Evolutionary conservation across 2,113 vertebrate species (phyloP), one percentile per base, ranked within the genome.

Genomic region (Promerops cafer): DNA sequence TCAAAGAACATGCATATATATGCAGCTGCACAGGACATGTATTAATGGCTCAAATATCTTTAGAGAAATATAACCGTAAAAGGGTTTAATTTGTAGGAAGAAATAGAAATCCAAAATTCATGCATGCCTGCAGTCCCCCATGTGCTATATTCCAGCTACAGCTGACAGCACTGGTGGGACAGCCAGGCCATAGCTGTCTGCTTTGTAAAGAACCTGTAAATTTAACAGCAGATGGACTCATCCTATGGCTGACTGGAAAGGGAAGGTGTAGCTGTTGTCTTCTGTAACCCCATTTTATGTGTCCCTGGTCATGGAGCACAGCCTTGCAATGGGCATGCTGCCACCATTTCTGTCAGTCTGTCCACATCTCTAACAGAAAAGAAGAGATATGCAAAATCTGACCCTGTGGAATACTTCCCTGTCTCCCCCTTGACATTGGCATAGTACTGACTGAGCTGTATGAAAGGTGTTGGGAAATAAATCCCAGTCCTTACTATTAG

Each of bases 41-140:
- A 92, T 56, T 89, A 83, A 79, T 87, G 81, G 50, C 42, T 57
- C 26, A 3, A 75, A 79, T 92, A 90, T 90, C 57, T 95, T 90
- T 35, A 72, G 75, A 93, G 90, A 72, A 88, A 86, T 83, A 52
- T 47, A 90, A 77, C 66, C 7, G 4, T 90, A 71, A 86, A 89
- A 84, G 56, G 39, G 27, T 89, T 92, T 94, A 70, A 86, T 96
- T 93, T 92, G 40, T 86, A 64, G 86, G 68, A 78, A 74, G 86
- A 93, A 96, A 95, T 77, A 89, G 91, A 91, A 92, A 90, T 87
- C 56, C 60, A 64, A 75, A 92, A 92, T 92, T 90, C 33, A 60
- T 44, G 85, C 56, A 37, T 81, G 64, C 52, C 39, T 93, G 56
- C 60, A 78, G 57, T 75, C 64, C 35, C 80, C 13, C 10, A 11